Conservation (phyloP, 1,140 invertebrate genomes). For the Amphibalanus amphitrite region DNA sequence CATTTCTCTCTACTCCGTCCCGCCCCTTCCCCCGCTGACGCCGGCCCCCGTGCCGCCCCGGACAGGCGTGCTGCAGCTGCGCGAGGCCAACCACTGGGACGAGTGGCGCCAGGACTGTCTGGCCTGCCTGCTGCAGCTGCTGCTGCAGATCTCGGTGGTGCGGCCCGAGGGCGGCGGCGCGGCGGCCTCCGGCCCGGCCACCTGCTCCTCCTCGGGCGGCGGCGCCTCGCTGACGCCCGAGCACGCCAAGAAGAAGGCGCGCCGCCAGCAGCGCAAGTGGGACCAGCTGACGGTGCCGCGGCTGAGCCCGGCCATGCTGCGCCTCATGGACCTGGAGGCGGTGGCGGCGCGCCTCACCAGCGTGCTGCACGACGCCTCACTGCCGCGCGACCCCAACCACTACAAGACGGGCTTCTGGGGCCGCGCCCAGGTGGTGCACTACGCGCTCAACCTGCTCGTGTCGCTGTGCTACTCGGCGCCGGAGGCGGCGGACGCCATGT, state of each 20-base stretch:
- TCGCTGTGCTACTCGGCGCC: conserved; percentile 62
- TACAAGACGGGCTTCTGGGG: conserved; percentile 78
- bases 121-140: conserved; percentile 59
- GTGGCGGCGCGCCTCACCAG: conserved; percentile 65
- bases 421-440: conserved; percentile 59
- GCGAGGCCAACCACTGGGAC: conserved; percentile 68
- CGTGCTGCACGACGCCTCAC: conserved; percentile 67
- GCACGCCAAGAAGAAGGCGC: conserved; percentile 9
- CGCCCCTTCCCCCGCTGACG: no score
- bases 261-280: conserved; percentile 8
- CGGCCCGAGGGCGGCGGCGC: background rate
- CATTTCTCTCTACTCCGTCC: no score
- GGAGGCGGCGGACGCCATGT: conserved; percentile 42
- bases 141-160: conserved; percentile 28
- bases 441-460: conserved; percentile 58
- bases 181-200: no score
- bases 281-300: conserved; percentile 8
- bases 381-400: conserved; percentile 53
- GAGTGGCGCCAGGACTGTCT: conserved; percentile 91
- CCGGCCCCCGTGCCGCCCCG: conserved; percentile 44
- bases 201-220: conserved; percentile 1
- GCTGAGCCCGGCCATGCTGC: conserved; percentile 38
- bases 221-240: conserved; percentile 7
- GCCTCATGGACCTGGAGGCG: conserved; percentile 61
- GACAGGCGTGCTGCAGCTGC: conserved; percentile 67